These are phyloP conservation scores for Melanostoma mellinum DNA, from an alignment of 2,888 invertebrate genomes.

Conservation along the genomic window DNA sequence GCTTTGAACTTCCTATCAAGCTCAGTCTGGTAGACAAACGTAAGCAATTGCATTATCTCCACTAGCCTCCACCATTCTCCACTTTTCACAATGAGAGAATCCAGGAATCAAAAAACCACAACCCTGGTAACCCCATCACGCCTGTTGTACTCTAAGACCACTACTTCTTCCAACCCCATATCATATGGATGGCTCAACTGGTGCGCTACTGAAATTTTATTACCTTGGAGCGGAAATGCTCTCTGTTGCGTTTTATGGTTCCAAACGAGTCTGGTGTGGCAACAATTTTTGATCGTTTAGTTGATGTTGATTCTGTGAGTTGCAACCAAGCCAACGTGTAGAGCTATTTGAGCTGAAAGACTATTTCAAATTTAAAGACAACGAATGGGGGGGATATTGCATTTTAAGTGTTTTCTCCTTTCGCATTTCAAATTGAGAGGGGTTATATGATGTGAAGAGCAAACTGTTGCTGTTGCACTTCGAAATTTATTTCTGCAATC, in stretches of 20 bases:
- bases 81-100: too few relatives aligned
- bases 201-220: slow-evolving; percentile 57
- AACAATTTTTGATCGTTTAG: slow-evolving; percentile 31
- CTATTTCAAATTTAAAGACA: slow-evolving; percentile 32
- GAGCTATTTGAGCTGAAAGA: neutral
- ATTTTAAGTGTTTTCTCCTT: slow-evolving; percentile 31
- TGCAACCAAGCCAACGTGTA: neutral
- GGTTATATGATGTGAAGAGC: neutral
- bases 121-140: neutral
- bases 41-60: too few relatives aligned
- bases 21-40: too few relatives aligned
- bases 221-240: slow-evolving; percentile 43
- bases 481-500: slow-evolving; percentile 3
- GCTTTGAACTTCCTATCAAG: too few relatives aligned
- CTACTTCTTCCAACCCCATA: neutral
- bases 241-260: slow-evolving; percentile 49
- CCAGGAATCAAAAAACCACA: too few relatives aligned
- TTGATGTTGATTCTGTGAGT: neutral
- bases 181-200: slow-evolving; percentile 42
- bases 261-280: slow-evolving; percentile 1
- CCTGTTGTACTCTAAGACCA: too few relatives aligned
- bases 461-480: slow-evolving; percentile 22
- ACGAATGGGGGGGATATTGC: neutral
- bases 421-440: neutral
- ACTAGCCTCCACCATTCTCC: too few relatives aligned